Evolutionary conservation across 2,113 vertebrate species (phyloP).

Genomic region (Epinephelus lanceolatus): DNA sequence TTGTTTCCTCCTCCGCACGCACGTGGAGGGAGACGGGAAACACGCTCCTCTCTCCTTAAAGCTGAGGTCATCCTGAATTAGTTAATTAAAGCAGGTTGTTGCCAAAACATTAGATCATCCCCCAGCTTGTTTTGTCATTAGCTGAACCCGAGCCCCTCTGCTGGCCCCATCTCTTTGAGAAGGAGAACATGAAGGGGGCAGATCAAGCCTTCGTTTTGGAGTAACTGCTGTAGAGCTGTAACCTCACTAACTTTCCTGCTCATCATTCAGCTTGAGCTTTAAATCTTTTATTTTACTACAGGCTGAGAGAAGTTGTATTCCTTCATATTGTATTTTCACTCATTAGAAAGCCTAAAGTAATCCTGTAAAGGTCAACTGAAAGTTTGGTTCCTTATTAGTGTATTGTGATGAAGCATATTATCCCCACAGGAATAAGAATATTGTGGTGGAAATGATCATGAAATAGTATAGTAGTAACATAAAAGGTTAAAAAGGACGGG

Average conservation of each 20-base stretch:
- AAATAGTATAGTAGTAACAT: neutral
- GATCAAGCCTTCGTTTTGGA: constrained; percentile 1
- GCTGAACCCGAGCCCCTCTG: constrained; percentile 36
- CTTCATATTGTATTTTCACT: neutral
- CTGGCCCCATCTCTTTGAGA: constrained; percentile 36
- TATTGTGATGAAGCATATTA: neutral
- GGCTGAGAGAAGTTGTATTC: neutral
- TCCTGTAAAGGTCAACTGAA: neutral
- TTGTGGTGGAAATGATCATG: neutral
- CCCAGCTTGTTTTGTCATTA: constrained; percentile 73
- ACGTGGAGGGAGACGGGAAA: constrained; percentile 33
- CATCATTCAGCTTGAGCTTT: neutral
- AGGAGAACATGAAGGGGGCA: constrained; percentile 24
- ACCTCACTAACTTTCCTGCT: neutral
- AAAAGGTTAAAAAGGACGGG: neutral
- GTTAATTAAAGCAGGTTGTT: constrained; percentile 75
- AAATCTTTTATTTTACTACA: neutral
- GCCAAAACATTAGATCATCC: constrained; percentile 76
- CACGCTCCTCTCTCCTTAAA: constrained; percentile 36
- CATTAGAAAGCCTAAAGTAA: neutral
- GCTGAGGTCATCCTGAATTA: constrained; percentile 66
- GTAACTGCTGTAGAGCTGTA: neutral
- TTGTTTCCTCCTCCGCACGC: constrained; percentile 49
- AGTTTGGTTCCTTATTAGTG: neutral
- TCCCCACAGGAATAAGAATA: neutral